Conservation (phyloP, 2,888 invertebrate species). For the Zele albiditarsus region DNA sequence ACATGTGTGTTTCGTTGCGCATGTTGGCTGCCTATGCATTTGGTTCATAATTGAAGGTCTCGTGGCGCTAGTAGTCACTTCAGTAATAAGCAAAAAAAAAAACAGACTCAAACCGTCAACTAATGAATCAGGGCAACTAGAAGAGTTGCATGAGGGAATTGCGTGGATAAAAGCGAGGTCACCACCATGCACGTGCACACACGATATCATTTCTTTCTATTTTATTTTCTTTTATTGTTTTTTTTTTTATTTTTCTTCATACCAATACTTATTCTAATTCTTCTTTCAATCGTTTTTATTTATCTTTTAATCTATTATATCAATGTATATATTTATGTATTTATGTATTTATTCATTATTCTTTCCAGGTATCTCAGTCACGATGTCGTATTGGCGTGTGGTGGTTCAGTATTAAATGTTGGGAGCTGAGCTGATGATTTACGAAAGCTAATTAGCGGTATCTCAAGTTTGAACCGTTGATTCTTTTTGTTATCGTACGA, state of each 20-base stretch:
- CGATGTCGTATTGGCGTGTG: too few relatives aligned
- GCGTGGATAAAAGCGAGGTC: slow-evolving; percentile 66
- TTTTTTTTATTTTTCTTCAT: background rate
- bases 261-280: background rate
- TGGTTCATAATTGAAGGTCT: background rate
- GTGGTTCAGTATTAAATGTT: background rate
- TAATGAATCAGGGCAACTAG: background rate
- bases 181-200: slow-evolving; percentile 60
- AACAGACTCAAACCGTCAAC: slow-evolving; percentile 2
- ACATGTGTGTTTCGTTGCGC: background rate
- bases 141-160: slow-evolving; percentile 58
- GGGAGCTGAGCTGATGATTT: slow-evolving; percentile 23
- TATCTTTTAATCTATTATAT: background rate
- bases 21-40: background rate
- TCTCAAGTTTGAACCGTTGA: slow-evolving; percentile 44
- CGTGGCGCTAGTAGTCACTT: background rate
- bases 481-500: slow-evolving; percentile 26
- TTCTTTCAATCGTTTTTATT: background rate
- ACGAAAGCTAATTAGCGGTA: slow-evolving; percentile 40
- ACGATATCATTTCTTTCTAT: slow-evolving; percentile 28
- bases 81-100: background rate
- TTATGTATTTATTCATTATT: background rate
- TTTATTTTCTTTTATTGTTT: background rate
- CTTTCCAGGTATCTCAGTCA: background rate
- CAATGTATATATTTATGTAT: background rate